Percentiles rank a stretch among this genome's conserved stretches.
phyloP scores from a whole-genome alignment of 2,888 invertebrate genomes.

The Nomada goodeniana region DNA sequence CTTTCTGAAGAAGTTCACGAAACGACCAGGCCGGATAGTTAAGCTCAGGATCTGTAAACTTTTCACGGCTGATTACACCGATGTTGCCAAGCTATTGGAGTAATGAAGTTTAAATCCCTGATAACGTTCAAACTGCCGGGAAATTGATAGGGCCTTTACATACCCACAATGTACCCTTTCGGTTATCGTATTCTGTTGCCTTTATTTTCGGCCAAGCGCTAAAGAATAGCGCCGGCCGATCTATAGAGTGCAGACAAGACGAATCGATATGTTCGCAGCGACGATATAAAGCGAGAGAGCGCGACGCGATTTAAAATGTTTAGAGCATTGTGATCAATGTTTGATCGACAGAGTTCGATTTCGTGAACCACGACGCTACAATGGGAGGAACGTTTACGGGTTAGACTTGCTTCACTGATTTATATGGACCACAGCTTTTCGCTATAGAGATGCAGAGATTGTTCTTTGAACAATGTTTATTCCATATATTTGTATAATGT shows the following conservation, averaged over 20 bases:
- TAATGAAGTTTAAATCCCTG: slow-evolving; percentile 31
- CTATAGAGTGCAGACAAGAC: no score
- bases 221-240: no score
- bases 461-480: no score
- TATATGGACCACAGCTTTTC: no score
- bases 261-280: no score
- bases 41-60: slow-evolving; percentile 35
- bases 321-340: neutral
- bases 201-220: no score
- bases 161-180: no score
- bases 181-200: neutral
- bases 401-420: neutral
- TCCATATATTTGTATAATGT: no score
- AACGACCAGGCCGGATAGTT: slow-evolving; percentile 12
- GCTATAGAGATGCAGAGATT: no score
- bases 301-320: neutral
- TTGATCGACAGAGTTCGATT: neutral
- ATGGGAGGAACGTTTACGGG: neutral
- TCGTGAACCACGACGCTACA: neutral
- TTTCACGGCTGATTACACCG: slow-evolving; percentile 37
- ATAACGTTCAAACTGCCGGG: slow-evolving; percentile 19
- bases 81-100: slow-evolving; percentile 26
- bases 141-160: slow-evolving; percentile 2
- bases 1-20: slow-evolving; percentile 42
- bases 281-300: no score